phyloP scores from a whole-genome alignment of 2,888 invertebrate genomes.

The Isotomurus palustris region DNA sequence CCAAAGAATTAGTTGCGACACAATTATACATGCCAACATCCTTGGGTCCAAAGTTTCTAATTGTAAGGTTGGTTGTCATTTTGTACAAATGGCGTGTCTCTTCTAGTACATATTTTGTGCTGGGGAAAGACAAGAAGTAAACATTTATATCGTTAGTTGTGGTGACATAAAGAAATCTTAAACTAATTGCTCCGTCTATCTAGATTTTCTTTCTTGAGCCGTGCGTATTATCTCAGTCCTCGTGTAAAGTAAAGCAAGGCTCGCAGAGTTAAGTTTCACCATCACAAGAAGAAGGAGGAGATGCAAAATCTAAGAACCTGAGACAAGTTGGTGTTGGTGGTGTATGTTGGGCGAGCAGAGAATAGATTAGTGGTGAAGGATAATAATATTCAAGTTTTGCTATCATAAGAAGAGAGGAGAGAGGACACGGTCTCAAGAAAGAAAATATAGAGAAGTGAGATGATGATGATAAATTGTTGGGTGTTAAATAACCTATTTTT shows the following conservation, averaged over 20 bases:
- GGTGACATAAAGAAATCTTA: no score
- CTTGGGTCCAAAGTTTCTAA: constrained; percentile 56
- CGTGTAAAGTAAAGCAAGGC: no score
- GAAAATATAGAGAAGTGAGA: constrained; percentile 11
- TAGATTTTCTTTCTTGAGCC: not conserved
- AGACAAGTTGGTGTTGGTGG: not conserved
- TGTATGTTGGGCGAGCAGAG: not conserved
- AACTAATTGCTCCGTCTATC: not conserved
- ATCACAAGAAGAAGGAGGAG: no score
- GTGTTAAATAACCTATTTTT: constrained; percentile 42
- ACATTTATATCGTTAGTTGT: no score
- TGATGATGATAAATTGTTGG: constrained; percentile 16
- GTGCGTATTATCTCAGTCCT: not conserved
- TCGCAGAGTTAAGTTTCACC: no score
- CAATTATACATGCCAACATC: constrained; percentile 75
- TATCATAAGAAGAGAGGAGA: not conserved
- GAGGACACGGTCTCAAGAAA: not conserved
- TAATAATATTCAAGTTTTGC: not conserved
- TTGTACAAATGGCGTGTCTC: constrained; percentile 69
- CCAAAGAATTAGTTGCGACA: constrained; percentile 72
- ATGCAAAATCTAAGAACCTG: no score
- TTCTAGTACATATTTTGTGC: constrained; percentile 67
- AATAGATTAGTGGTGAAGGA: no score
- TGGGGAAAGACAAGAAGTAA: constrained; percentile 51
- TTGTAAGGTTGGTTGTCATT: constrained; percentile 68